phyloP scores from a whole-genome alignment of 2,888 invertebrate species.

The Parnassius glacialis region DNA sequence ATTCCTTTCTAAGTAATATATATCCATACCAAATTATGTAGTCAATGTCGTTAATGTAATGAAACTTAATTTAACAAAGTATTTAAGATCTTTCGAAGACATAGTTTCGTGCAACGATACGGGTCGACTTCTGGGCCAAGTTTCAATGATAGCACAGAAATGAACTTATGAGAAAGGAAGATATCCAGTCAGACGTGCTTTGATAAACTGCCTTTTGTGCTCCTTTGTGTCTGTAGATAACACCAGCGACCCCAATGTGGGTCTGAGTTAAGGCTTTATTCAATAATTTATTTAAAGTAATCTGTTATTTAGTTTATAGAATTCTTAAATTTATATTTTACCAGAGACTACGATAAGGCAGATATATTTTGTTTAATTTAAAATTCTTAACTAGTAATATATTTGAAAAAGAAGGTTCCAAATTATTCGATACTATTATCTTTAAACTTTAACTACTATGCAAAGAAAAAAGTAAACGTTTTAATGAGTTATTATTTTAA shows the following conservation, averaged over 20 bases:
- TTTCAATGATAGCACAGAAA: slow-evolving; percentile 41
- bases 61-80: too few relatives aligned
- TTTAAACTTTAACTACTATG: too few relatives aligned
- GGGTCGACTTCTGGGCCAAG: slow-evolving; percentile 42
- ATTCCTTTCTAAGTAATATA: too few relatives aligned
- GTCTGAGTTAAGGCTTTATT: slow-evolving; percentile 50
- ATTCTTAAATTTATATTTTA: background rate
- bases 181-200: slow-evolving; percentile 58
- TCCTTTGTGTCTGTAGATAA: slow-evolving; percentile 62
- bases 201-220: slow-evolving; percentile 70
- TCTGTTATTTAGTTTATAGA: slow-evolving; percentile 2
- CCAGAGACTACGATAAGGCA: too few relatives aligned
- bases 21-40: background rate
- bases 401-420: too few relatives aligned
- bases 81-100: background rate
- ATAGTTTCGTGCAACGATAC: slow-evolving; percentile 31
- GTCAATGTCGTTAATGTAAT: too few relatives aligned
- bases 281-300: slow-evolving; percentile 40
- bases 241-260: slow-evolving; percentile 40
- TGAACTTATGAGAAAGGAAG: slow-evolving; percentile 51
- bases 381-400: too few relatives aligned
- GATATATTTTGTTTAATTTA: too few relatives aligned
- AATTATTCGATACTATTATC: too few relatives aligned
- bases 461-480: too few relatives aligned
- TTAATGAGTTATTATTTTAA: too few relatives aligned